A percentile compares a stretch with the other conserved stretches of the same genome.
phyloP scores from a whole-genome alignment of 2,113 vertebrate species.

The Ceratotherium simum region DNA sequence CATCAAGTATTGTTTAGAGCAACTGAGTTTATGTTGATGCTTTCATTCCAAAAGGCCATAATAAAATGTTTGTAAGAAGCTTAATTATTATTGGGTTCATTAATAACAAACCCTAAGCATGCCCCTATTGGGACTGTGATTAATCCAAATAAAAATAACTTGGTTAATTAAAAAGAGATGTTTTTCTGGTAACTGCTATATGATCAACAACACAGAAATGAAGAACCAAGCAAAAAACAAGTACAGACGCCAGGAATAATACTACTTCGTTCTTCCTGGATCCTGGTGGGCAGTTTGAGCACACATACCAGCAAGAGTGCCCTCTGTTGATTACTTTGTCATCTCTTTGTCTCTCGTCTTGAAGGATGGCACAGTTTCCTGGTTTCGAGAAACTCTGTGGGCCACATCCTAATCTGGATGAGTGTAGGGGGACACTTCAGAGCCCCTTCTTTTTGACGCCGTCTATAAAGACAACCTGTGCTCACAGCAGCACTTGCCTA shows the following conservation, averaged over 20 bases:
- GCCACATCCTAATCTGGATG: no score
- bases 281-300: background rate
- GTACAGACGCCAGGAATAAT: background rate
- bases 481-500: background rate
- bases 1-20: conserved; percentile 67
- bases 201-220: background rate
- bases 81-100: conserved; percentile 43
- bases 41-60: conserved; percentile 51
- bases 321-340: background rate
- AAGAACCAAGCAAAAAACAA: conserved; percentile 1
- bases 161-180: conserved; percentile 45
- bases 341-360: background rate
- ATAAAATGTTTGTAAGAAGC: conserved; percentile 60
- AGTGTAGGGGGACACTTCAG: background rate
- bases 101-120: conserved; percentile 49
- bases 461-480: background rate
- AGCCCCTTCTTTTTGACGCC: background rate
- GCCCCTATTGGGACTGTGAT: conserved; percentile 24
- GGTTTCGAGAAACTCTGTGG: background rate
- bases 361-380: background rate
- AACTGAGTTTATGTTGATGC: conserved; percentile 13
- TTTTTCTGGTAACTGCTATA: conserved; percentile 24
- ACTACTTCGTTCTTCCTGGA: background rate
- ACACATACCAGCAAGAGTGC: background rate
- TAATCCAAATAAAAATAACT: conserved; percentile 56